Evolutionary conservation across 2,888 invertebrate genomes (phyloP).

Genomic region (Pomacea canaliculata): DNA sequence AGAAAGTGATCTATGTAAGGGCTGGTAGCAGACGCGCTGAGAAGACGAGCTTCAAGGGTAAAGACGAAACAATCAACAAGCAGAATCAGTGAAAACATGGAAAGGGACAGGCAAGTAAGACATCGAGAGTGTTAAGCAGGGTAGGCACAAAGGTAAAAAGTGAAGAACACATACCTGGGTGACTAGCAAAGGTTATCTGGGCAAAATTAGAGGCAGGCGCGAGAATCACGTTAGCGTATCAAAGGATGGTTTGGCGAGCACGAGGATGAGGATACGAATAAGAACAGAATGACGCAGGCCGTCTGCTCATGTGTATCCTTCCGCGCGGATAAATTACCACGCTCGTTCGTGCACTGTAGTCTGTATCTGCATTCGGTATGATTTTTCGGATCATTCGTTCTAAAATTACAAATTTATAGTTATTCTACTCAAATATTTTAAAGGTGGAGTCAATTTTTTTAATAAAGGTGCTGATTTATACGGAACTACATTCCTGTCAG

Average conservation of each 20-base stretch:
- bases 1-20: constrained; percentile 3
- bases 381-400: no score
- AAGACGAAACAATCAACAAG: constrained; percentile 12
- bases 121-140: constrained; percentile 18
- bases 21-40: neutral
- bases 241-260: constrained; percentile 25
- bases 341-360: no score
- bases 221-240: constrained; percentile 39
- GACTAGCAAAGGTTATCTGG: constrained; percentile 55
- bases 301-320: constrained; percentile 12
- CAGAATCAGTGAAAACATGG: neutral
- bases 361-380: no score
- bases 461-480: neutral
- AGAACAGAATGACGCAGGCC: constrained; percentile 16
- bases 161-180: constrained; percentile 58
- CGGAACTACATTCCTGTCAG: constrained; percentile 41
- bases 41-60: constrained; percentile 1
- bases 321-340: constrained; percentile 10
- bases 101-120: neutral
- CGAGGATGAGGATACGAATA: constrained; percentile 17
- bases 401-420: no score
- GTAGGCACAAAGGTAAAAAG: constrained; percentile 38
- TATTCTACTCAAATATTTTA: neutral
- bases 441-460: neutral
- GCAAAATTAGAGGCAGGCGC: constrained; percentile 50